Evolutionary conservation across 2,888 invertebrate species (phyloP).

Genomic region (Rhorus exstirpatorius): DNA sequence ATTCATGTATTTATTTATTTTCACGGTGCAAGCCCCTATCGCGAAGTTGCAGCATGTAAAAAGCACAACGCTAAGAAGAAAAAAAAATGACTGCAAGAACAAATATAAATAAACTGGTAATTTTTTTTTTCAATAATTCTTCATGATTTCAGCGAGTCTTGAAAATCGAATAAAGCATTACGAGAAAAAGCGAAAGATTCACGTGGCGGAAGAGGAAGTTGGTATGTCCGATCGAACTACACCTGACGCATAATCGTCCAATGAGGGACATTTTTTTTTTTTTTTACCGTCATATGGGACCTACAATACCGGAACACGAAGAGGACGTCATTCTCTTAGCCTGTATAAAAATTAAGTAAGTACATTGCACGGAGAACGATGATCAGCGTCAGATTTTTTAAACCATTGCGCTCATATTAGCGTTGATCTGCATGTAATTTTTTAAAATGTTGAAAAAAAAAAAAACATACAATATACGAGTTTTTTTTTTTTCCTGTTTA

Average conservation of each 20-base stretch:
- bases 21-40: too few species aligned
- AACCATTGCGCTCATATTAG: too few species aligned
- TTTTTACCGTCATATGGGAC: background rate
- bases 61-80: too few species aligned
- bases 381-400: too few species aligned
- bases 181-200: constrained; percentile 89
- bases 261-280: background rate
- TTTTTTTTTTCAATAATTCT: constrained; percentile 7
- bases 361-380: background rate
- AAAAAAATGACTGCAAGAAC: too few species aligned
- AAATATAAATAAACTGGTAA: too few species aligned
- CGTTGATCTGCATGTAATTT: too few species aligned
- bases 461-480: background rate
- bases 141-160: constrained; percentile 90
- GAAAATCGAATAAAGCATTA: constrained; percentile 93
- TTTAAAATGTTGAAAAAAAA: too few species aligned
- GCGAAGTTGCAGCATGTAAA: too few species aligned
- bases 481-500: too few species aligned
- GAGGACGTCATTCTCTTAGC: background rate
- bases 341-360: background rate
- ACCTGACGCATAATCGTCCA: background rate
- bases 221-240: background rate
- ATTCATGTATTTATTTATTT: too few species aligned
- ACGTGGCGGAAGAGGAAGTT: constrained; percentile 59
- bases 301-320: too few species aligned